A percentile compares a stretch with the other conserved stretches of the same genome.
phyloP scores from a whole-genome alignment of 2,113 vertebrate genomes.

The Campylomormyrus tamandua region DNA sequence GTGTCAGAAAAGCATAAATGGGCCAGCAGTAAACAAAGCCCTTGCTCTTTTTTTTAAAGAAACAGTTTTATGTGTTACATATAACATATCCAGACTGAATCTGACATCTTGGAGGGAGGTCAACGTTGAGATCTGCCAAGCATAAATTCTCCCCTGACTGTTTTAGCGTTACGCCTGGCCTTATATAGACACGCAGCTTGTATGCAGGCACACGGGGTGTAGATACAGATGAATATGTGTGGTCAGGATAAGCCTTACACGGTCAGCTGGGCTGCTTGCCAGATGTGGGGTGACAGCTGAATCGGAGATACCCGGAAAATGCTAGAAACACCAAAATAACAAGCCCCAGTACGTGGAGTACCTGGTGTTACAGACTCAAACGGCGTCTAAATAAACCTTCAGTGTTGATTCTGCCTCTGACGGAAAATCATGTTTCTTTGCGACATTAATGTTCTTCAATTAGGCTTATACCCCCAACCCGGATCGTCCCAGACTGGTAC shows the following conservation, averaged over 20 bases:
- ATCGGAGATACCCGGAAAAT: neutral
- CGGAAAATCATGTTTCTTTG: neutral
- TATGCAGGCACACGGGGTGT: neutral
- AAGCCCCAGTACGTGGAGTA: neutral
- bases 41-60: neutral
- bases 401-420: neutral
- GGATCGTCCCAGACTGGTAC: neutral
- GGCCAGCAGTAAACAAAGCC: neutral
- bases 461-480: neutral
- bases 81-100: neutral
- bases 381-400: conserved; percentile 4
- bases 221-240: neutral
- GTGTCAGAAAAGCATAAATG: neutral
- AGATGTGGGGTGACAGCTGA: neutral
- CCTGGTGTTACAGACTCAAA: neutral
- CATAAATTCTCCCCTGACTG: neutral
- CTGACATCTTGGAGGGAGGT: neutral
- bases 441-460: neutral
- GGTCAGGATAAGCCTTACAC: neutral
- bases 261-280: neutral
- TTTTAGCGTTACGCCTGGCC: neutral
- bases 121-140: neutral
- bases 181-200: neutral
- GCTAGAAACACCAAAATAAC: neutral
- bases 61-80: neutral